Base-by-base conservation (phyloP, 2,113 vertebrate species). In the Percina caprodes region DNA sequence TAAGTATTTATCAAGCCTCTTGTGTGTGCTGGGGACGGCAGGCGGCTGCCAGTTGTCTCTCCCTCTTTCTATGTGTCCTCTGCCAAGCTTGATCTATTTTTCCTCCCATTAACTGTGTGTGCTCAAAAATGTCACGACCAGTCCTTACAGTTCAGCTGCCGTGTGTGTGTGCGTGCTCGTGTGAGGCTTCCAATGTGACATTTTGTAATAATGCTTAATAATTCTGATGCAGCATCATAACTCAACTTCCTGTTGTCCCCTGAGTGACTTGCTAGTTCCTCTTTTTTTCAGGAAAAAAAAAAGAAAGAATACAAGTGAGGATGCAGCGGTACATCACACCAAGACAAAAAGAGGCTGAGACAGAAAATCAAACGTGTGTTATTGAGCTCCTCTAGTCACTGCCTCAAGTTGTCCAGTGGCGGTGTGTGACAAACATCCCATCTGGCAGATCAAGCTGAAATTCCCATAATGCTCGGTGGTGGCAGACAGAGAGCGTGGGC, bases 1-100 rank as follows among this genome's bases (percentile, higher is more conserved):
- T 91, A 86, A 86, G 86, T 88, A 92, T 90, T 92, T 89, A 91
- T 93, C 83, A 89, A 75, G 82, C 79, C 69, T 80, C 74, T 87
- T 84, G 79, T 83, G 72, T 80, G 81, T 79, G 75, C 68, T 70
- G 16, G 35, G 52, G 66, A 67, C 26, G 66, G 80, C 67, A 63
- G 46, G 55, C 73, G 10, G 66, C 83, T 91, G 73, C 84, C 69
- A 59, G 69, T 84, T 75, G 33, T 58, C 73, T 81, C 66, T 66
- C 56, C 39, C 56, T 70, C 72, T 49, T 45, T 30, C 62, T 35
- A n/a, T 74, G 54, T 62, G 33, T 33, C 72, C 65, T 30, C 85
- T 75, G 56, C 65, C 65, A 80, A 30, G 69, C 80, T 39, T 15
- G 2, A 87, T 86, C 86, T 86, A 66, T 56, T 87, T 82, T 78